phyloP scores from a whole-genome alignment of 2,113 vertebrate genomes.

The Salvelinus sp. region DNA sequence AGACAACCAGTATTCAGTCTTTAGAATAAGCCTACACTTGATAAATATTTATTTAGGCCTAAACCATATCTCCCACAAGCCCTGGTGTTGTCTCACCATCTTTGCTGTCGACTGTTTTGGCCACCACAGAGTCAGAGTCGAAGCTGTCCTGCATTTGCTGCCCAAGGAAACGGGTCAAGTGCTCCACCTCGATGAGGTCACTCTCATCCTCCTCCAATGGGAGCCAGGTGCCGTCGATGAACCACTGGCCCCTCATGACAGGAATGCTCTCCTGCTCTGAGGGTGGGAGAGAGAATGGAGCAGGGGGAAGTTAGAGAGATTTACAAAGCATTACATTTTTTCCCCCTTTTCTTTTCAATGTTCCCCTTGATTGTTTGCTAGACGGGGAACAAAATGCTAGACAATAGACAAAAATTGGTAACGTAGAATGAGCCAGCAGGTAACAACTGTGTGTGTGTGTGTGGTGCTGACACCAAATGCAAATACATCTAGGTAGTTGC shows the following conservation, averaged over 20 bases:
- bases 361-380: background rate
- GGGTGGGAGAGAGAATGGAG: slow-evolving; percentile 27
- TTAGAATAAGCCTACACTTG: too few species aligned
- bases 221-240: slow-evolving; percentile 94
- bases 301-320: background rate
- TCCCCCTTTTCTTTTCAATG: too few species aligned
- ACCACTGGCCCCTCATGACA: slow-evolving; percentile 98
- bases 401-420: too few species aligned
- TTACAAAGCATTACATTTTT: too few species aligned
- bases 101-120: slow-evolving; percentile 89
- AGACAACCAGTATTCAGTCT: background rate
- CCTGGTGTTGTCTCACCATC: slow-evolving; percentile 83
- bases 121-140: slow-evolving; percentile 82
- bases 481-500: too few species aligned
- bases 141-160: slow-evolving; percentile 90
- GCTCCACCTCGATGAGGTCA: slow-evolving; percentile 92
- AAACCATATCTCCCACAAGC: background rate
- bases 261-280: slow-evolving; percentile 91
- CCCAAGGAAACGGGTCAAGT: slow-evolving; percentile 87
- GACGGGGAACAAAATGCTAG: too few species aligned
- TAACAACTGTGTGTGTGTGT: too few species aligned
- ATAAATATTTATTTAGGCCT: too few species aligned
- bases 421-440: too few species aligned
- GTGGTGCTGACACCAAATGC: too few species aligned
- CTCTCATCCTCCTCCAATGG: slow-evolving; percentile 96